A percentile compares a stretch with the other conserved stretches of the same genome.
Evolutionary conservation across 2,113 vertebrate genomes (phyloP).

Genomic region (Anolis carolinensis): DNA sequence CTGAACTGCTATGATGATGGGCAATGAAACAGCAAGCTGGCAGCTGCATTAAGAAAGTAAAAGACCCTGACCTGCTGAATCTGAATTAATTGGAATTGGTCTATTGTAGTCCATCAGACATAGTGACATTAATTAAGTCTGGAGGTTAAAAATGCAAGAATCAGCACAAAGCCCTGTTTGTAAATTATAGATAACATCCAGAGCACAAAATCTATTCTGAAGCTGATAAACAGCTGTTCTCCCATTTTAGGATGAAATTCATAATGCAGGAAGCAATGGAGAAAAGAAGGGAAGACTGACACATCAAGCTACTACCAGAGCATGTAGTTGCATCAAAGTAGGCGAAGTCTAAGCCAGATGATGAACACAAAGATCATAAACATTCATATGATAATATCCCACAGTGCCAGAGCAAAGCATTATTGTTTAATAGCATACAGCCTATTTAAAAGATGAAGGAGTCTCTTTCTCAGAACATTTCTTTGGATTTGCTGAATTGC

Average conservation of each 20-base stretch:
- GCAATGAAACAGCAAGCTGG: not conserved
- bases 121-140: constrained; percentile 10
- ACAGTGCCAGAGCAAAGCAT: not conserved
- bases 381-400: not conserved
- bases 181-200: constrained; percentile 37
- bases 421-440: not conserved
- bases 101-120: constrained; percentile 24
- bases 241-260: constrained; percentile 6
- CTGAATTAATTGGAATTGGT: not conserved
- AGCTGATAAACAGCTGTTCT: not conserved
- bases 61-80: not conserved
- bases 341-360: not conserved
- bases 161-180: not conserved
- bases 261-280: constrained; percentile 12
- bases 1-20: constrained; percentile 1
- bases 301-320: not conserved
- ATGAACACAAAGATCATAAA: constrained; percentile 9
- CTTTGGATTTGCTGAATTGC: constrained; percentile 21
- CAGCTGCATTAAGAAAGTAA: not conserved
- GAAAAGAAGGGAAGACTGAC: not conserved
- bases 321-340: not conserved
- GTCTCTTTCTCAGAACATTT: not conserved
- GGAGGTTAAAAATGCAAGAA: constrained; percentile 48
- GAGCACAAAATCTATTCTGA: not conserved
- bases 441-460: constrained; percentile 3